phyloP scores from a whole-genome alignment of 1,140 invertebrate genomes.

The Apis florea region DNA sequence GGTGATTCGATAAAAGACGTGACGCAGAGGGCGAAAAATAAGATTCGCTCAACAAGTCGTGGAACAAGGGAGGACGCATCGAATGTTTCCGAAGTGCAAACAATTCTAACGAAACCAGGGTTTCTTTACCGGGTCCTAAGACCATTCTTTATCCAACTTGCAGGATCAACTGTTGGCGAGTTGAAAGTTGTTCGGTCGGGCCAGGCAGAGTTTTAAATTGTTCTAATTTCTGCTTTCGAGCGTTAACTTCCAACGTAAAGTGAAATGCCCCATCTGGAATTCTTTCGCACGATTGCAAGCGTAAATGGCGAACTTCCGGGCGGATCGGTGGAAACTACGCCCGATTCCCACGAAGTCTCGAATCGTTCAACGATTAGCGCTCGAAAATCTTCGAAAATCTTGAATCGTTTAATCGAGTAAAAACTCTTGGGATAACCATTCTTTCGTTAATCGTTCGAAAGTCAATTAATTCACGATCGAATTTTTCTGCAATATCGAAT shows the following conservation, averaged over 20 bases:
- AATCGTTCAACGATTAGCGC: background rate
- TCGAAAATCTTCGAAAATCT: no score
- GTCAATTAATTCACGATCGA: no score
- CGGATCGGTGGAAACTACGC: background rate
- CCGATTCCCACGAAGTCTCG: background rate
- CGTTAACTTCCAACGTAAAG: slow-evolving; percentile 20
- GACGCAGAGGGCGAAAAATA: no score
- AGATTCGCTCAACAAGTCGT: background rate
- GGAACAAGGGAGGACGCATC: background rate
- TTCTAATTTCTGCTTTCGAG: slow-evolving; percentile 12
- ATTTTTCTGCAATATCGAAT: no score
- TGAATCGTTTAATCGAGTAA: no score
- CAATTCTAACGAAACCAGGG: background rate
- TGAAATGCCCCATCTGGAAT: background rate
- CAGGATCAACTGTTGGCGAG: slow-evolving; percentile 10
- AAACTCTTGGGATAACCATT: no score
- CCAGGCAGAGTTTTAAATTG: slow-evolving; percentile 14
- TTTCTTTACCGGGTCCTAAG: background rate
- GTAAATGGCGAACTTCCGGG: background rate
- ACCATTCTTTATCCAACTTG: background rate
- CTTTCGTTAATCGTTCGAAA: no score
- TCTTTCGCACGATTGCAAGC: background rate
- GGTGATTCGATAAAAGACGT: no score
- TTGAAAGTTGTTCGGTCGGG: background rate
- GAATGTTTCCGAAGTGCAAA: background rate